phyloP scores from a whole-genome alignment of 1,140 invertebrate genomes.

The Sycophaga agraensis region DNA sequence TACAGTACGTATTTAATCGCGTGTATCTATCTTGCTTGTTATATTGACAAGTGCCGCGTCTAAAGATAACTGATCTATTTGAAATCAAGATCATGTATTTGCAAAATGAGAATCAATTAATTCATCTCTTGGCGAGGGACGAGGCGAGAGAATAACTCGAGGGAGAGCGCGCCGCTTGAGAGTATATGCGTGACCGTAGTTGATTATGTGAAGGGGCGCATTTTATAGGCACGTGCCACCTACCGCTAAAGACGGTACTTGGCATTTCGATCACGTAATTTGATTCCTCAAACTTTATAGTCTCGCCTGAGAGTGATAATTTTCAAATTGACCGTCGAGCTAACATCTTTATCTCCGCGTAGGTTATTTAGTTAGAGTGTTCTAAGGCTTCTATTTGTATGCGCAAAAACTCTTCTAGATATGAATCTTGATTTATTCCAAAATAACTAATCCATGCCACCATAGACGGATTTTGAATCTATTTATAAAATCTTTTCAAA shows the following conservation, averaged over 20 bases:
- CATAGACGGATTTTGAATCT: too few relatives aligned
- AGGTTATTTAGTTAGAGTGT: too few relatives aligned
- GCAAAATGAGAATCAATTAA: constrained; percentile 13
- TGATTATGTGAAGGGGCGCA: constrained; percentile 17
- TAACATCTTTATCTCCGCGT: not conserved
- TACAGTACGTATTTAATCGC: too few relatives aligned
- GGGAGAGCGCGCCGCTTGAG: not conserved
- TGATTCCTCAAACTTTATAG: constrained; percentile 18
- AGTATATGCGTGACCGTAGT: not conserved
- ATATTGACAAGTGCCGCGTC: not conserved
- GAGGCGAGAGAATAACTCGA: constrained; percentile 4
- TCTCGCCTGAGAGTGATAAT: not conserved
- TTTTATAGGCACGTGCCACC: constrained; percentile 15
- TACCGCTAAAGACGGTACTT: constrained; percentile 19
- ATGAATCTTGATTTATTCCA: too few relatives aligned
- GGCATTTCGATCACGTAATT: constrained; percentile 31
- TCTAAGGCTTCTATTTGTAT: too few relatives aligned
- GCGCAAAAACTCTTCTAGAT: too few relatives aligned
- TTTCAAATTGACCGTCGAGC: constrained; percentile 21
- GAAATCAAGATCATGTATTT: not conserved
- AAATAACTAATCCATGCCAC: too few relatives aligned
- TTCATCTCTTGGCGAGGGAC: not conserved
- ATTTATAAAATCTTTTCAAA: too few relatives aligned
- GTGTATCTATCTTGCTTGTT: too few relatives aligned
- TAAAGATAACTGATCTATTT: not conserved